A percentile compares a stretch with the other conserved stretches of the same genome.
Conservation (phyloP, 2,888 invertebrate species). For the Crematogaster levior region DNA sequence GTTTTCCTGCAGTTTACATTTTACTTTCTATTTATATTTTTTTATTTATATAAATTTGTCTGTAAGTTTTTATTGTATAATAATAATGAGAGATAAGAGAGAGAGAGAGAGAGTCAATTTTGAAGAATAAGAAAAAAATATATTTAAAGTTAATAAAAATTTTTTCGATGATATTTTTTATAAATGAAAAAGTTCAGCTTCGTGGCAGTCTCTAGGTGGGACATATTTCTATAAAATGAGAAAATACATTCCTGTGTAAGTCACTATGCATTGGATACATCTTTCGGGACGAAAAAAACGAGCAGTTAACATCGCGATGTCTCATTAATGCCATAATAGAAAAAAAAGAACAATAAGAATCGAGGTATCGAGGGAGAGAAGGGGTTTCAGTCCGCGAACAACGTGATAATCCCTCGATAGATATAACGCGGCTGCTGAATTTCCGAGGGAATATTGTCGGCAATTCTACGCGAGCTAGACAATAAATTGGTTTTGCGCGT, state of each 20-base stretch:
- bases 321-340: slow-evolving; percentile 42
- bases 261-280: background rate
- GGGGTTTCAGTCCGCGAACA: slow-evolving; percentile 37
- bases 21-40: background rate
- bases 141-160: background rate
- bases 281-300: slow-evolving; percentile 61
- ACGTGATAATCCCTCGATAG: slow-evolving; percentile 32
- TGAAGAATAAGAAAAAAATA: background rate
- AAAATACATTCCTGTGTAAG: background rate
- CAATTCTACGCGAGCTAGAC: slow-evolving; percentile 58
- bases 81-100: background rate
- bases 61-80: background rate
- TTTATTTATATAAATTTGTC: background rate
- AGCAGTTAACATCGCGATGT: slow-evolving; percentile 62
- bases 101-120: too few species aligned
- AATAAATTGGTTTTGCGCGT: slow-evolving; percentile 77
- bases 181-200: background rate
- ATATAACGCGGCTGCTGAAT: slow-evolving; percentile 34
- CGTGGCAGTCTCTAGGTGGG: background rate
- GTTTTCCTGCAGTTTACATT: background rate
- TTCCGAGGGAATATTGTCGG: slow-evolving; percentile 49
- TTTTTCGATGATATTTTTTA: background rate
- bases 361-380: slow-evolving; percentile 39
- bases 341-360: slow-evolving; percentile 34
- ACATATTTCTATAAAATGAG: background rate